These are phyloP conservation scores for Phaonia tiefii DNA, from an alignment of 2,888 invertebrate genomes.

Conservation along the genomic window DNA sequence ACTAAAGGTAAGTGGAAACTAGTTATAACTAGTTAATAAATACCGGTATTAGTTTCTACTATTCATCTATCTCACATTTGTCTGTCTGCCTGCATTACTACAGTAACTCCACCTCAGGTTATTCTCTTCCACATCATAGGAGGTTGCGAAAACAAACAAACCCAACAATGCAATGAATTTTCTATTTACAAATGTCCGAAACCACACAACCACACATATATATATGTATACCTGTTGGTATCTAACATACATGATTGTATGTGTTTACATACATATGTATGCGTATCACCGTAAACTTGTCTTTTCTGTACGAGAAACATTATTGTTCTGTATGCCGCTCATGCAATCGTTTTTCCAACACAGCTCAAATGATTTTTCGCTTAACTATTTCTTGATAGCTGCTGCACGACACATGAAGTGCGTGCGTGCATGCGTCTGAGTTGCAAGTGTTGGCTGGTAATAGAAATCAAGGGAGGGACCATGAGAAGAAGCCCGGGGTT, in stretches of 20 bases:
- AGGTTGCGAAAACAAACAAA: constrained; percentile 27
- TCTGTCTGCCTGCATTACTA: constrained; percentile 20
- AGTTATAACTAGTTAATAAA: constrained; percentile 64
- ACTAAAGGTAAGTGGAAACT: constrained; percentile 63
- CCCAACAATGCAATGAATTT: constrained; percentile 50
- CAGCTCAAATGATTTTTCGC: constrained; percentile 2
- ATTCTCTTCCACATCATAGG: constrained; percentile 38
- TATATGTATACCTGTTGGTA: too few relatives aligned
- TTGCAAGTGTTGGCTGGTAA: constrained; percentile 14
- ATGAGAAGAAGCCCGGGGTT: not conserved
- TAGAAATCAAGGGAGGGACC: not conserved
- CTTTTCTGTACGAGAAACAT: not conserved
- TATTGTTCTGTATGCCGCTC: constrained; percentile 36
- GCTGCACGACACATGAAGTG: not conserved
- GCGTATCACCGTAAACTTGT: constrained; percentile 5
- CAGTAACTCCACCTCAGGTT: constrained; percentile 25
- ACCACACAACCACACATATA: too few relatives aligned
- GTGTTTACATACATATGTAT: not conserved
- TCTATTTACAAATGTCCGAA: constrained; percentile 32
- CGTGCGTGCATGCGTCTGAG: constrained; percentile 11
- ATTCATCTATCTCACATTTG: constrained; percentile 6
- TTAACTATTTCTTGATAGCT: constrained; percentile 22
- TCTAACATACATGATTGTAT: too few relatives aligned
- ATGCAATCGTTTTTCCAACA: constrained; percentile 13
- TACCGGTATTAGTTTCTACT: constrained; percentile 59